These are phyloP conservation scores for Eufriesea mexicana DNA, from an alignment of 1,140 invertebrate species.

Conservation along the genomic window DNA sequence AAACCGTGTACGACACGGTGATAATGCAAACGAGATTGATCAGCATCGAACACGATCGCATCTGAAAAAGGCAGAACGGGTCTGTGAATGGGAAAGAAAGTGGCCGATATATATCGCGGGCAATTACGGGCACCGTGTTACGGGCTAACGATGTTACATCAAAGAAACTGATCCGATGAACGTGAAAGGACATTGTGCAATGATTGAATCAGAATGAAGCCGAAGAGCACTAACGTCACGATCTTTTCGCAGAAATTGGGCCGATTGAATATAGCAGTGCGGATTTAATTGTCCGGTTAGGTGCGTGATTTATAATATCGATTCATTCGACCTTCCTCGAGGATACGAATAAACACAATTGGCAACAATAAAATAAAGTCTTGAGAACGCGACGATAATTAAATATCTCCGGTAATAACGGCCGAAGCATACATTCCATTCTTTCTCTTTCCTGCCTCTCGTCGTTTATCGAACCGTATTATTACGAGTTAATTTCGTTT, in stretches of 20 bases:
- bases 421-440: background rate
- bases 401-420: conserved; percentile 43
- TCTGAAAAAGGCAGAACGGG: conserved; percentile 10
- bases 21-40: conserved; percentile 26
- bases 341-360: conserved; percentile 54
- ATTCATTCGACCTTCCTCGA: conserved; percentile 52
- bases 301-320: conserved; percentile 51
- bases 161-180: conserved; percentile 19
- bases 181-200: conserved; percentile 43
- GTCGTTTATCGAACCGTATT: background rate
- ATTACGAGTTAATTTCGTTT: background rate
- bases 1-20: conserved; percentile 29
- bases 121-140: background rate
- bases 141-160: conserved; percentile 4
- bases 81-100: background rate
- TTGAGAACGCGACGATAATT: conserved; percentile 32
- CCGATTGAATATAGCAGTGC: conserved; percentile 40
- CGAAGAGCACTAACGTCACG: conserved; percentile 30
- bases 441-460: background rate
- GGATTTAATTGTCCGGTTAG: conserved; percentile 44
- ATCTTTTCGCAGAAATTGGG: conserved; percentile 42
- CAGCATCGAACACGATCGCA: conserved; percentile 38
- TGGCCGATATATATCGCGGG: no score
- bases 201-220: conserved; percentile 38
- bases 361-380: conserved; percentile 50